These are phyloP conservation scores for Nettapus auritus DNA, from an alignment of 2,113 vertebrate species.

Conservation along the genomic window DNA sequence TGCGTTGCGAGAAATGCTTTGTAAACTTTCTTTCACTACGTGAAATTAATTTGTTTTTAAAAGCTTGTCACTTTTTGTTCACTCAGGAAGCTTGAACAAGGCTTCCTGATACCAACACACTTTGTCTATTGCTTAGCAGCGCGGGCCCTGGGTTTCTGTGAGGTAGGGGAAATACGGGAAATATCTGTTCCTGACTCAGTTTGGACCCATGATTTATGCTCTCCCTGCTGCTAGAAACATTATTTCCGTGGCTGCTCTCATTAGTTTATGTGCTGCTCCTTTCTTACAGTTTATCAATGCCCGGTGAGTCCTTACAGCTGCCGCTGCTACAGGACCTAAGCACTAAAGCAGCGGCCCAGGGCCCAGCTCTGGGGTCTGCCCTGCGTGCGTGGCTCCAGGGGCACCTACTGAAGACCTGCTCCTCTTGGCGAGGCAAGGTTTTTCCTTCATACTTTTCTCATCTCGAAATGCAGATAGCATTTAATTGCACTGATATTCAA, in stretches of 20 bases:
- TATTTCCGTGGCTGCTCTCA: neutral
- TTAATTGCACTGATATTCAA: neutral
- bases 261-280: neutral
- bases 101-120: neutral
- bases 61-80: no score
- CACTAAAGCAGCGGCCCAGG: neutral
- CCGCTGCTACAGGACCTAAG: neutral
- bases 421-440: neutral
- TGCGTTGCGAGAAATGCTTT: neutral
- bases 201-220: neutral
- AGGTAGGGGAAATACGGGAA: neutral
- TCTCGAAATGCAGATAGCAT: neutral
- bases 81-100: no score
- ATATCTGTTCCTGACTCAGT: neutral
- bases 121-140: constrained; percentile 41
- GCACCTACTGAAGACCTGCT: neutral
- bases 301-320: neutral
- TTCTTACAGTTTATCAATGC: neutral
- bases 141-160: neutral
- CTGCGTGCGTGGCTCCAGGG: neutral
- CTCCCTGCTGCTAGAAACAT: neutral
- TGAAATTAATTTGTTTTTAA: neutral
- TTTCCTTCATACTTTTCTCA: neutral
- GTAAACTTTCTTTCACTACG: neutral
- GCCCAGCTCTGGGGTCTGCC: neutral